A percentile compares a stretch with the other conserved stretches of the same genome.
Conservation (phyloP, 2,888 invertebrate genomes). For the Platycnemis pennipes region DNA sequence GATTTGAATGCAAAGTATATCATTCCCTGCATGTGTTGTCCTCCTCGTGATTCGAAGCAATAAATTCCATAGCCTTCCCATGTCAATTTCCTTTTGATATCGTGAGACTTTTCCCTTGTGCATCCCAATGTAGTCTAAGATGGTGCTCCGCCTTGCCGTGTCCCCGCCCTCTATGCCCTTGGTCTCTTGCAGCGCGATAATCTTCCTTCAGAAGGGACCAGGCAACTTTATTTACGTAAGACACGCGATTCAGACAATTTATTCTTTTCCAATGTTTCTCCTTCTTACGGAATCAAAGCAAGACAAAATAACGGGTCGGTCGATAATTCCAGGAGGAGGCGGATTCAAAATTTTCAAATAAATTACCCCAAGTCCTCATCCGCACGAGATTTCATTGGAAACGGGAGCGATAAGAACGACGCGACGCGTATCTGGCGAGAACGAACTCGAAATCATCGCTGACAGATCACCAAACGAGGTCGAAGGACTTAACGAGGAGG, state of each 20-base stretch:
- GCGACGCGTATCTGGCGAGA: too few species aligned
- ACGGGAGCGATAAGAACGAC: too few species aligned
- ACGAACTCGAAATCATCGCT: too few species aligned
- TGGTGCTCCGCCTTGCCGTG: background rate
- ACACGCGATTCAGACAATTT: slow-evolving; percentile 45
- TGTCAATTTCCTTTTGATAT: background rate
- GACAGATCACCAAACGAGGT: too few species aligned
- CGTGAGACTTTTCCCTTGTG: background rate
- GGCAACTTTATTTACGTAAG: slow-evolving; percentile 34
- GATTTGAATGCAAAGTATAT: background rate
- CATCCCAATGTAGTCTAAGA: background rate
- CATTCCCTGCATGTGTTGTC: background rate
- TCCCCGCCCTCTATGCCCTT: background rate
- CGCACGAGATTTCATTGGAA: too few species aligned
- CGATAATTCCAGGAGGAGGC: background rate
- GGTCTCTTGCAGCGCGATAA: background rate
- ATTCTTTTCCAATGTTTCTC: slow-evolving; percentile 13
- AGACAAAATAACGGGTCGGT: background rate
- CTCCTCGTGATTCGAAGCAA: background rate
- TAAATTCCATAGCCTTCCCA: background rate
- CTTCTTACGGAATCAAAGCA: background rate
- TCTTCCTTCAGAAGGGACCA: background rate
- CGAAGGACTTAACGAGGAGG: too few species aligned
- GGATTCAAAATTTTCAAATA: background rate
- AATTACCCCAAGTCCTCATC: background rate